A percentile compares a stretch with the other conserved stretches of the same genome.
These are phyloP conservation scores for Trichomalopsis sarcophagae DNA, from an alignment of 1,140 invertebrate genomes.

Conservation along the genomic window DNA sequence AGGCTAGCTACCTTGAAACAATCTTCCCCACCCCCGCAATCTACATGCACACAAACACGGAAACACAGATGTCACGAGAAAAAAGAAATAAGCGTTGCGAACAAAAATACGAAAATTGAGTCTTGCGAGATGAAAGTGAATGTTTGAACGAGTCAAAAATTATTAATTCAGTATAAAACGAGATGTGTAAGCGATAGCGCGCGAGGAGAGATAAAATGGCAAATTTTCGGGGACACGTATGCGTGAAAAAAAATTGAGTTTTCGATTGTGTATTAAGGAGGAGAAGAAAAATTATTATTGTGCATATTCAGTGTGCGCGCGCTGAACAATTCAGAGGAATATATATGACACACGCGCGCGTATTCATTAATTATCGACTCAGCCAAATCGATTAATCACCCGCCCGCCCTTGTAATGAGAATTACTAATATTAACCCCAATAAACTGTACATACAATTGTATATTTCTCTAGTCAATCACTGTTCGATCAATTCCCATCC, in stretches of 20 bases:
- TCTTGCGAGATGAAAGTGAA: conserved; percentile 21
- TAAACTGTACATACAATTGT: conserved; percentile 75
- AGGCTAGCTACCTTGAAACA: conserved; percentile 72
- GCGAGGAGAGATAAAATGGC: not conserved
- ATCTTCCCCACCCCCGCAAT: conserved; percentile 1
- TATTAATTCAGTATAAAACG: not conserved
- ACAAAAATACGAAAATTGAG: not conserved
- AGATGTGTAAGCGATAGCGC: not conserved
- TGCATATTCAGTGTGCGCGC: not conserved
- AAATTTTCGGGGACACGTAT: conserved; percentile 28
- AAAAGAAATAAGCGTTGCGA: conserved; percentile 37
- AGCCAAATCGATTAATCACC: conserved; percentile 70
- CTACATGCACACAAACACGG: conserved; percentile 55
- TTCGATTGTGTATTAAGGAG: conserved; percentile 20
- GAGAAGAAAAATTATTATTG: conserved; percentile 22
- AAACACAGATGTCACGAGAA: conserved; percentile 48
- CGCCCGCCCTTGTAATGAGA: conserved; percentile 69
- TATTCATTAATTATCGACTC: conserved; percentile 54
- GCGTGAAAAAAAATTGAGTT: conserved; percentile 23
- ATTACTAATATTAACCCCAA: conserved; percentile 72
- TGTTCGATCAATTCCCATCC: not conserved
- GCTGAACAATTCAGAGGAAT: conserved; percentile 40
- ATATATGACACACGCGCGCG: not conserved
- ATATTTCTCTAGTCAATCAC: conserved; percentile 59
- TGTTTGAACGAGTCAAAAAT: conserved; percentile 47